These are phyloP conservation scores for Eubucco bourcierii DNA, from an alignment of 2,113 vertebrate genomes.

Conservation along the genomic window DNA sequence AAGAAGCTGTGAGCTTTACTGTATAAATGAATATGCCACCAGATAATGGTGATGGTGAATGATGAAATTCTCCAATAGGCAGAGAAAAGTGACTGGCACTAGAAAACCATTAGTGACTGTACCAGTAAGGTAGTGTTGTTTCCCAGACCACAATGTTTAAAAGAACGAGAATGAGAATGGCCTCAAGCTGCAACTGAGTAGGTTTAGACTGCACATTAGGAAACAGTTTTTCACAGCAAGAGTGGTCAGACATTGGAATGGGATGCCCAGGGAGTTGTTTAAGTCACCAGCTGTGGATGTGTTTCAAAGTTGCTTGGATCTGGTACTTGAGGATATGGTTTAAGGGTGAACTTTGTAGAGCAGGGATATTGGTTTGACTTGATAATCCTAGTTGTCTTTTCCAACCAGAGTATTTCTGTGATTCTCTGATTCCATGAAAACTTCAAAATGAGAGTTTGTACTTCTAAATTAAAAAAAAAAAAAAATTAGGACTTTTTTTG, in stretches of 20 bases:
- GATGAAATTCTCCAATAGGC: not conserved
- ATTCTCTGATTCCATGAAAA: not conserved
- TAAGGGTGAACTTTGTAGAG: too few species aligned
- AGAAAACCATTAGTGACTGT: not conserved
- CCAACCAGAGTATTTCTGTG: not conserved
- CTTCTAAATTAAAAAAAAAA: not conserved
- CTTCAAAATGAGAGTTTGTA: not conserved
- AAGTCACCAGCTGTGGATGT: too few species aligned
- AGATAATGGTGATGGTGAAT: not conserved
- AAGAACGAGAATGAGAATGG: not conserved
- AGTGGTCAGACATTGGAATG: too few species aligned
- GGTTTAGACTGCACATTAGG: too few species aligned
- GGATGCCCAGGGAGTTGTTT: too few species aligned
- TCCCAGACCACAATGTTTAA: accelerated
- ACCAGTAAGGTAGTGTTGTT: not conserved
- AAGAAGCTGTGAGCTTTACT: not conserved
- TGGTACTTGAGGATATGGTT: too few species aligned
- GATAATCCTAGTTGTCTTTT: too few species aligned
- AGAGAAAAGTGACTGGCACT: not conserved
- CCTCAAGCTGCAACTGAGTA: too few species aligned
- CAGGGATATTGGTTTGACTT: too few species aligned
- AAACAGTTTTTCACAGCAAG: too few species aligned
- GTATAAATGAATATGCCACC: not conserved
- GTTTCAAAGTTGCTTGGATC: too few species aligned
- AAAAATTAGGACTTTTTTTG: not conserved